Conservation (phyloP, 1,140 invertebrate species). For the Sinonovacula constricta region DNA sequence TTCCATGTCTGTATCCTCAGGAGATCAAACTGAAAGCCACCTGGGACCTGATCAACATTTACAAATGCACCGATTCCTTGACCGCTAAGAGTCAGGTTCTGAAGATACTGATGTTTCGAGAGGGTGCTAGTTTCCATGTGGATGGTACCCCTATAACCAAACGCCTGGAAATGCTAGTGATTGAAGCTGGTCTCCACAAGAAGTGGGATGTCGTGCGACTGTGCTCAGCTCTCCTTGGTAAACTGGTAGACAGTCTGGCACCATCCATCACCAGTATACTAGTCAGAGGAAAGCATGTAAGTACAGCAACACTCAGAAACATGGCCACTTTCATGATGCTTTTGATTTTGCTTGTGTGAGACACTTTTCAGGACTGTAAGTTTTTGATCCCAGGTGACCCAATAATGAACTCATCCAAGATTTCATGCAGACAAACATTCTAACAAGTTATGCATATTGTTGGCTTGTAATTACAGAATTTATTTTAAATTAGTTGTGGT, state of each 20-base stretch:
- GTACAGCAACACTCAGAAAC: too few relatives aligned
- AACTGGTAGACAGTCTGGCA: constrained; percentile 98
- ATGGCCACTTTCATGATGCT: too few relatives aligned
- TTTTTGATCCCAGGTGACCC: too few relatives aligned
- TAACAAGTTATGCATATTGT: too few relatives aligned
- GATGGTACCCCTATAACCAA: constrained; percentile 84
- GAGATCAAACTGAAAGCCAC: constrained; percentile 77
- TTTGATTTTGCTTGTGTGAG: too few relatives aligned
- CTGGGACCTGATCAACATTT: constrained; percentile 72
- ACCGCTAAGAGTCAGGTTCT: constrained; percentile 90
- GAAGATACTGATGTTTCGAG: constrained; percentile 86
- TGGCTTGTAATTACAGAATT: too few relatives aligned
- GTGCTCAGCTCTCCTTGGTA: constrained; percentile 93
- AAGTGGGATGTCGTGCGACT: constrained; percentile 94
- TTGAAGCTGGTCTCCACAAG: constrained; percentile 90
- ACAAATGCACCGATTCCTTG: constrained; percentile 83
- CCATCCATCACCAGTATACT: constrained; percentile 98
- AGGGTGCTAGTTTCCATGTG: constrained; percentile 89
- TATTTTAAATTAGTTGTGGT: too few relatives aligned
- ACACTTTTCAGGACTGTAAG: too few relatives aligned
- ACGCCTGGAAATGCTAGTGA: constrained; percentile 89
- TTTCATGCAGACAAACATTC: too few relatives aligned
- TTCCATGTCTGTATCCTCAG: too few relatives aligned
- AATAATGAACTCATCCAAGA: too few relatives aligned
- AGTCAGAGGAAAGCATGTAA: constrained; percentile 97